Conservation (phyloP, 2,797 vertebrate genomes). For the Danionella dracula region DNA sequence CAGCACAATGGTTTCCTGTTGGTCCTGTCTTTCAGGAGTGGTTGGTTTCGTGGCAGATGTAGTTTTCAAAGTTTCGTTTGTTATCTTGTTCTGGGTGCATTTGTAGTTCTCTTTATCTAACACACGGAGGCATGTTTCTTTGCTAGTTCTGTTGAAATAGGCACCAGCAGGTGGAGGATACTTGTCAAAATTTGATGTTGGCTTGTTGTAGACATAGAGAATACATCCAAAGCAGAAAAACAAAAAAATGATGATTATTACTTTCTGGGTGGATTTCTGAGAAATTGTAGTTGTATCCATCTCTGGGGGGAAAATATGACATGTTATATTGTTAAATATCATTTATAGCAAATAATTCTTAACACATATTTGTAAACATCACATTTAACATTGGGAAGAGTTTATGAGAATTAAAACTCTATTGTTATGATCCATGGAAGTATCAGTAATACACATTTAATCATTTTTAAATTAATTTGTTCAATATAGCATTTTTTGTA, state of each 20-base stretch:
- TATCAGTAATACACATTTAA: too few relatives aligned
- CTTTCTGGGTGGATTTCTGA: not conserved
- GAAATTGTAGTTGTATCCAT: not conserved
- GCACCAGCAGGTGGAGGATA: not conserved
- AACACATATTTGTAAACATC: too few relatives aligned
- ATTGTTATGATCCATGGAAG: too few relatives aligned
- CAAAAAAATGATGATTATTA: not conserved
- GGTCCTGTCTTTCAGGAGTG: not conserved
- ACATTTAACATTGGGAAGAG: too few relatives aligned
- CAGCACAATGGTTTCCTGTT: conserved; percentile 4
- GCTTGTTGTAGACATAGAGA: not conserved
- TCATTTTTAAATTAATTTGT: too few relatives aligned
- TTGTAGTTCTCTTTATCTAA: not conserved
- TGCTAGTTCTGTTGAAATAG: not conserved
- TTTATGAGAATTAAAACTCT: too few relatives aligned
- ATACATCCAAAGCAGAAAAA: not conserved
- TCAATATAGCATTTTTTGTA: too few relatives aligned
- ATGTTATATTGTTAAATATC: too few relatives aligned
- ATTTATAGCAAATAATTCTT: too few relatives aligned
- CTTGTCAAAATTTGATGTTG: not conserved
- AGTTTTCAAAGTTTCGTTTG: not conserved
- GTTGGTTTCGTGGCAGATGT: not conserved
- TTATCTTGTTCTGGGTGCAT: not conserved
- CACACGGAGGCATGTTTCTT: not conserved
- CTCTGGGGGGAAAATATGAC: not conserved